Evolutionary conservation across 2,113 vertebrate species (phyloP), one percentile per base, ranked within the genome.

Genomic region (Daboia siamensis): DNA sequence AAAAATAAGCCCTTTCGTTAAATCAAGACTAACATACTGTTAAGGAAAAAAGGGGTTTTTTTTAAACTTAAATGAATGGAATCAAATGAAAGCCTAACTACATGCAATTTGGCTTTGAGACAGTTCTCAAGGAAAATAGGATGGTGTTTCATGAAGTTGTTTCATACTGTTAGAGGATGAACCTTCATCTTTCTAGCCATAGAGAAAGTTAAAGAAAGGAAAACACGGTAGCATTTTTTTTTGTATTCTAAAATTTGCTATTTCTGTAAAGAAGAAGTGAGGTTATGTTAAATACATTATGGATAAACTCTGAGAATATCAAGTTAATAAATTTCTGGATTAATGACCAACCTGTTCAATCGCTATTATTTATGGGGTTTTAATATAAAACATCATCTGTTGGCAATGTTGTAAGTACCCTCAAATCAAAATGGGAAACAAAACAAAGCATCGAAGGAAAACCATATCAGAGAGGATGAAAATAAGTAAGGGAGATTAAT

Each of bases 31-130:
- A 69, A 69, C 24, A 29, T 94, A 92, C 86, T 94, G 13, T 74
- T 15, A 33, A 64, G 74, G 74, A 89, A 17, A 93, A 80, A 91
- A 51, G 4, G 17, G 87, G 15, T 0, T 55, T 93, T 5, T 91
- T 91, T 46, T 91, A 86, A 39, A 54, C 89, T 89, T 20, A 46
- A 69, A 69, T 87, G 26, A 17, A n/a, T 46, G 57, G 29, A n/a
- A 91, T 91, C 8, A 51, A 91, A 44, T 52, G 94, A 92, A 94
- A 94, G 2, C 56, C 44, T 55, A 21, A 39, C 56, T 86, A 91
- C 24, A 56, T 91, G 56, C 90, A 55, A 84, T 91, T 64, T 33
- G 17, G 64, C 11, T 91, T 89, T 55, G 17, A 89, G 26, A 48
- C 54, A 84, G 94, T 88, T 2, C 85, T 93, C 1, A 29, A 9